Evolutionary conservation across 30 jellyfish, hydroid and myxozoan genomes (phyloP).

Genomic region (Catostylus mosaicus): DNA sequence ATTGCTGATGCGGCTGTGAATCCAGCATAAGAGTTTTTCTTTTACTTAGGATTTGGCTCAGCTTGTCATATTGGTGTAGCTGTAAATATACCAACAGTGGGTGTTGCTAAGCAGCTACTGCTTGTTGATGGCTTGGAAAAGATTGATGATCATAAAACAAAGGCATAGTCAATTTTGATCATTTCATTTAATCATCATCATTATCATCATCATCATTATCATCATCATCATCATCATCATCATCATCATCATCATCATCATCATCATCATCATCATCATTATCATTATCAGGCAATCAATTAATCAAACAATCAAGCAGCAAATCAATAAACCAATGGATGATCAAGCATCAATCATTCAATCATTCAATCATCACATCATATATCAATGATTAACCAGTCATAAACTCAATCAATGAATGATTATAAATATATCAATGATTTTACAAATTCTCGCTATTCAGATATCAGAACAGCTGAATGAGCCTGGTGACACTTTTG

Average conservation of each 20-base stretch:
- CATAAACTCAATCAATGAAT: background rate
- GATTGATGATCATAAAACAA: conserved; percentile 40
- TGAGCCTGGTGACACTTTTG: conserved; percentile 60
- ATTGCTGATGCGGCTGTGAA: background rate
- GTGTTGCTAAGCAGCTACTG: conserved; percentile 95
- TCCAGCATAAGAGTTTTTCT: background rate
- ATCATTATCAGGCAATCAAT: background rate
- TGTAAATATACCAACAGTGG: conserved; percentile 82
- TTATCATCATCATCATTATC: background rate
- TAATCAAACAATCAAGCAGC: background rate
- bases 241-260: background rate
- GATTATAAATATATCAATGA: background rate
- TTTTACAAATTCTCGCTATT: background rate
- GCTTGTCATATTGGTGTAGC: conserved; percentile 97
- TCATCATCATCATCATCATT: background rate
- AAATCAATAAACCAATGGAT: background rate
- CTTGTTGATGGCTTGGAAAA: conserved; percentile 87
- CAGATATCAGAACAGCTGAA: conserved; percentile 37
- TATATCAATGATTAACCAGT: background rate
- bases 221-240: background rate
- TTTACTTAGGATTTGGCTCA: conserved; percentile 76
- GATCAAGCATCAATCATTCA: background rate
- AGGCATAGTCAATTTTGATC: background rate
- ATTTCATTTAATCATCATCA: background rate
- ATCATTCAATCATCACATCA: background rate